phyloP scores from a whole-genome alignment of 1,140 invertebrate species.

The Agrypnia vestita region DNA sequence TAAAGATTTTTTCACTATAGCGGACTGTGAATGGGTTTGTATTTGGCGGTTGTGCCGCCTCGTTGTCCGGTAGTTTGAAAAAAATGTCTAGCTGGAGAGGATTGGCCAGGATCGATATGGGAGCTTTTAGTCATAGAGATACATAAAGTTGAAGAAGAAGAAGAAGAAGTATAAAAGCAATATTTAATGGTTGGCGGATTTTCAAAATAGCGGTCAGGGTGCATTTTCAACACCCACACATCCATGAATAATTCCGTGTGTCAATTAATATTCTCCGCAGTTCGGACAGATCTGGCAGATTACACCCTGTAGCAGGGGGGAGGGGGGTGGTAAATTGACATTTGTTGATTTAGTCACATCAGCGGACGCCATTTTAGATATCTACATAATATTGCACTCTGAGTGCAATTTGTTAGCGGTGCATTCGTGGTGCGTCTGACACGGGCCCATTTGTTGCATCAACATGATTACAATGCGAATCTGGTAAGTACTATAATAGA shows the following conservation, averaged over 20 bases:
- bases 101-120: too few species aligned
- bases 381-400: constrained; percentile 52
- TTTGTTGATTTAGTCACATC: constrained; percentile 54
- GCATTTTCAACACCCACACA: neutral
- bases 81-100: too few species aligned
- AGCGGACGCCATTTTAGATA: constrained; percentile 5
- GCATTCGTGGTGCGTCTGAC: neutral
- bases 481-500: too few species aligned
- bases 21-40: too few species aligned
- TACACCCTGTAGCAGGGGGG: neutral
- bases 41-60: too few species aligned
- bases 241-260: constrained; percentile 48
- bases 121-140: too few species aligned
- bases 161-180: too few species aligned
- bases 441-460: constrained; percentile 1
- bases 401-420: constrained; percentile 42
- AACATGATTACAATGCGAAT: neutral
- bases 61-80: too few species aligned
- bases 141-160: too few species aligned
- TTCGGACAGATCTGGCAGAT: constrained; percentile 22
- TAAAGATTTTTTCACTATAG: too few species aligned
- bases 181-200: too few species aligned
- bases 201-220: too few species aligned
- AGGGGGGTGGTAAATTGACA: constrained; percentile 35
- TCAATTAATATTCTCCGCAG: constrained; percentile 27